Evolutionary conservation across 2,113 vertebrate genomes (phyloP).

Genomic region (Picathartes gymnocephalus): DNA sequence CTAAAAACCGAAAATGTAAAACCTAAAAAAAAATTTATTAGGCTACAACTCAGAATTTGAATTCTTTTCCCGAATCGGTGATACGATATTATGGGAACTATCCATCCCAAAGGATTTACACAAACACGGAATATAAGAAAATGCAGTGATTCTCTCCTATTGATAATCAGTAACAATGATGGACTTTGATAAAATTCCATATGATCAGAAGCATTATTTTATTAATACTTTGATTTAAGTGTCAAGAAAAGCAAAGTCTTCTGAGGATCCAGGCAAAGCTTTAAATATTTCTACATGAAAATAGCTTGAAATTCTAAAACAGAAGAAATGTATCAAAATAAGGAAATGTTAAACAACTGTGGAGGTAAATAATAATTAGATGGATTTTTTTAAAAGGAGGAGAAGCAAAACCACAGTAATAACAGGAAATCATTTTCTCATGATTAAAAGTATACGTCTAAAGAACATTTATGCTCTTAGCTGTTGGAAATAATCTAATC

Average conservation of each 20-base stretch:
- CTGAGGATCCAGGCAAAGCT: background rate
- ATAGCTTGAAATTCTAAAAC: background rate
- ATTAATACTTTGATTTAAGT: background rate
- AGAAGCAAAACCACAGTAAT: background rate
- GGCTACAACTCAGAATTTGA: background rate
- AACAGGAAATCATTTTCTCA: background rate
- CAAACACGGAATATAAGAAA: background rate
- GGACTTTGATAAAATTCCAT: background rate
- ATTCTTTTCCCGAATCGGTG: background rate
- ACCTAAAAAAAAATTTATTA: background rate
- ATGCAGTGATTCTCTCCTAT: background rate
- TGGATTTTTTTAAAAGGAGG: fast-evolving
- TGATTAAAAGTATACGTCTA: background rate
- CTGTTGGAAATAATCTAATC: background rate
- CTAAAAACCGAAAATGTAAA: background rate
- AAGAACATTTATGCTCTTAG: background rate
- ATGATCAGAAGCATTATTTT: background rate
- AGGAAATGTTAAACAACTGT: background rate
- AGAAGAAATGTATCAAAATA: background rate
- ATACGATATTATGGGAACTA: background rate
- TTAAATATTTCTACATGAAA: background rate
- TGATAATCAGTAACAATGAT: background rate
- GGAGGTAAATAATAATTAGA: background rate
- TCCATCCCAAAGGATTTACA: background rate
- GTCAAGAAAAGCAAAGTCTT: background rate